Evolutionary conservation across 2,797 vertebrate genomes (phyloP).

Genomic region (Erethizon dorsatum): DNA sequence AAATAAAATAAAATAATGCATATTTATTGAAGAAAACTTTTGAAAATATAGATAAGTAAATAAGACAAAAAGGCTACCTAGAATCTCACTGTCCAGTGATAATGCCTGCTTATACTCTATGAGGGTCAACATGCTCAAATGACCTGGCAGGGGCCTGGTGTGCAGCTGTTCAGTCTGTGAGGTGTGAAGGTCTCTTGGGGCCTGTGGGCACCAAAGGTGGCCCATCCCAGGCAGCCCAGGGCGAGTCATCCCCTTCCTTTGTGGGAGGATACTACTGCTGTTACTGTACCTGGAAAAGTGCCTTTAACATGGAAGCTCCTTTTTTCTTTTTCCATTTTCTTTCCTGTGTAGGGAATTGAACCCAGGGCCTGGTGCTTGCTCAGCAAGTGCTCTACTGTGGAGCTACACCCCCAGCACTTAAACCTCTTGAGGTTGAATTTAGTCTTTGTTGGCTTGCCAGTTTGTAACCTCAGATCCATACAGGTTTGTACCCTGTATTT

Average conservation of each 20-base stretch:
- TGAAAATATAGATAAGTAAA: neutral
- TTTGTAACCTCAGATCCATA: neutral
- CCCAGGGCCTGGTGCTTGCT: neutral
- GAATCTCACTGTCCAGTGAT: neutral
- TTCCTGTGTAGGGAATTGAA: neutral
- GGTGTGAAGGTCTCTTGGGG: neutral
- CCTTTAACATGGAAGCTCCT: neutral
- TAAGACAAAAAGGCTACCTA: neutral
- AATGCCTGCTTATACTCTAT: neutral
- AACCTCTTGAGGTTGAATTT: neutral
- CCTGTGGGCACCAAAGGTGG: neutral
- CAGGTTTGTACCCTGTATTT: neutral
- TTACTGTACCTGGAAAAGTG: neutral
- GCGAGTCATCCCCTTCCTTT: neutral
- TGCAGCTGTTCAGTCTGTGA: neutral
- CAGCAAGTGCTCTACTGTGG: neutral
- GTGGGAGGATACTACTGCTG: neutral
- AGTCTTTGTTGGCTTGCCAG: neutral
- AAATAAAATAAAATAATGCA: no score
- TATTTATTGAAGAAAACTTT: slow-evolving; percentile 55
- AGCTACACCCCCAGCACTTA: neutral
- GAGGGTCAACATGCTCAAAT: neutral
- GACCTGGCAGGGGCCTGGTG: neutral
- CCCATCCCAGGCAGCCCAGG: neutral
- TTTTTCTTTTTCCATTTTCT: neutral